A percentile compares a stretch with the other conserved stretches of the same genome.
Conservation (phyloP, 92 coral and sea anemone genomes). For the Ricordea florida region DNA sequence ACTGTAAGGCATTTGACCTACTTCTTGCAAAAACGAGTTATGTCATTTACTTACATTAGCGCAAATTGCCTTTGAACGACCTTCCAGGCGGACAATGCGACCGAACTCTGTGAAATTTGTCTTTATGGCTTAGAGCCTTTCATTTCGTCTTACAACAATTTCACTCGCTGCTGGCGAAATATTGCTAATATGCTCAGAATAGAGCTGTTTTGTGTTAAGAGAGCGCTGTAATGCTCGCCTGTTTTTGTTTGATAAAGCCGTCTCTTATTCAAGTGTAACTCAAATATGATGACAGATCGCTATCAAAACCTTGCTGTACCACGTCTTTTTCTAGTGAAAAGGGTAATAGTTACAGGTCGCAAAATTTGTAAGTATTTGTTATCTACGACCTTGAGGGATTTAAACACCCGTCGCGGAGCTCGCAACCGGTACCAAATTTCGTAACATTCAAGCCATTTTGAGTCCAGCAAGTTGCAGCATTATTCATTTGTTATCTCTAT, state of each 20-base stretch:
- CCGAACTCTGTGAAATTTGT: no score
- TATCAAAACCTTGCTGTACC: not conserved
- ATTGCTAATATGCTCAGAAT: not conserved
- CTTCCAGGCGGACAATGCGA: no score
- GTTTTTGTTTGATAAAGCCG: constrained; percentile 25
- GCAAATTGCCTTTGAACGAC: no score
- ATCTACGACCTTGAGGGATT: not conserved
- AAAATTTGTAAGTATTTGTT: not conserved
- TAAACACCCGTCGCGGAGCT: not conserved
- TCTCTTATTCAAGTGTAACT: constrained; percentile 3
- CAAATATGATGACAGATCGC: not conserved
- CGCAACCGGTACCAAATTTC: not conserved
- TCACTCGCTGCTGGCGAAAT: not conserved
- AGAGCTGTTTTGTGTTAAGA: constrained; percentile 32
- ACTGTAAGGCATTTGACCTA: no score
- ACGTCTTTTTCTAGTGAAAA: not conserved
- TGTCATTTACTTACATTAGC: no score
- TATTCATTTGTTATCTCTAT: not conserved
- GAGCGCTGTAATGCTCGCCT: not conserved
- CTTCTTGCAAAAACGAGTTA: no score
- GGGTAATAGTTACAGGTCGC: not conserved
- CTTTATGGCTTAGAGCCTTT: not conserved
- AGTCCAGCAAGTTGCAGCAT: not conserved
- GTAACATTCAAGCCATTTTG: not conserved
- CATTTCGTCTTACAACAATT: not conserved